These are phyloP conservation scores for Papilio machaon DNA, from an alignment of 1,140 invertebrate genomes.

Conservation along the genomic window DNA sequence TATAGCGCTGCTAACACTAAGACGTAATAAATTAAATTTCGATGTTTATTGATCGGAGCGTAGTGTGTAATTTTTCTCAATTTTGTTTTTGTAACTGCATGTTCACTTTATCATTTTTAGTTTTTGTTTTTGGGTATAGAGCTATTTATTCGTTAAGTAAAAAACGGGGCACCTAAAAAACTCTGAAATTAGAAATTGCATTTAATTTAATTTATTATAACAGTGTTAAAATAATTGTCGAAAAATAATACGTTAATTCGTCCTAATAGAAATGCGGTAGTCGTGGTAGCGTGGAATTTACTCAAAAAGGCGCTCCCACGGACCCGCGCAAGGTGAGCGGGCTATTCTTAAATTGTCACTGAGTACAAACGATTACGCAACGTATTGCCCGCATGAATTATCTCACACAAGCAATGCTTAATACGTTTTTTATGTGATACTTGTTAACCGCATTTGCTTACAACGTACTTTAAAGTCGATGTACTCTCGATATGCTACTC, in stretches of 20 bases:
- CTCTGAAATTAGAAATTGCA: neutral
- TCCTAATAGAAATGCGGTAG: conserved; percentile 26
- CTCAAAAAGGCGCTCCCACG: conserved; percentile 36
- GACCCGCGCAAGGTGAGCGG: conserved; percentile 32
- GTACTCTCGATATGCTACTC: neutral
- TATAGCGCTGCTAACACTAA: neutral
- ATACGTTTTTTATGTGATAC: conserved; percentile 26
- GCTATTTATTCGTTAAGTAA: neutral
- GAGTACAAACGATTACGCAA: conserved; percentile 34
- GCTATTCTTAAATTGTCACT: conserved; percentile 36
- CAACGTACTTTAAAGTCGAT: neutral
- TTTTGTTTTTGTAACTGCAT: too few relatives aligned
- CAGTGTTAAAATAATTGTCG: neutral
- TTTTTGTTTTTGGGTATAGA: neutral
- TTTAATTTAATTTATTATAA: neutral
- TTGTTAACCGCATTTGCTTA: conserved; percentile 20
- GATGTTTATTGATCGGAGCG: neutral
- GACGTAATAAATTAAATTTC: neutral
- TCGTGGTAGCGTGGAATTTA: conserved; percentile 29
- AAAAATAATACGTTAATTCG: neutral
- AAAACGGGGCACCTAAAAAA: neutral
- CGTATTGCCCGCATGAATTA: conserved; percentile 33
- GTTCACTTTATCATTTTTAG: neutral
- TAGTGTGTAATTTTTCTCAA: neutral
- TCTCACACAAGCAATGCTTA: conserved; percentile 25